phyloP scores from a whole-genome alignment of 2,888 invertebrate species.

The Troglohyphantes excavatus region DNA sequence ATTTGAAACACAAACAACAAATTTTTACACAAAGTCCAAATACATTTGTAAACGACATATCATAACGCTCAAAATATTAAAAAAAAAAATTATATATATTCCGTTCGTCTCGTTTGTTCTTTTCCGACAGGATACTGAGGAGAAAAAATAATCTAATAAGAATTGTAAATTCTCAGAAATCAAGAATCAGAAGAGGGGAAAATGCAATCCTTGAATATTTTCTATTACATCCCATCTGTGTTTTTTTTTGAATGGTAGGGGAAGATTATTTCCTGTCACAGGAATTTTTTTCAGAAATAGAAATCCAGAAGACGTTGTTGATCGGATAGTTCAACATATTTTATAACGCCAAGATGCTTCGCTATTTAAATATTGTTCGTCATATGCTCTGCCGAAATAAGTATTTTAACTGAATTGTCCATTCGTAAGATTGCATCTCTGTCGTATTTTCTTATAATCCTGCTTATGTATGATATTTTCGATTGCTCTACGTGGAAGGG shows the following conservation, averaged over 20 bases:
- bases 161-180: slow-evolving; percentile 50
- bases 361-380: slow-evolving; percentile 33
- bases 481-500: too few relatives aligned
- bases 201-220: slow-evolving; percentile 32
- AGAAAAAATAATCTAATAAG: slow-evolving; percentile 55
- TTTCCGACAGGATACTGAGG: background rate
- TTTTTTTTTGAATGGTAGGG: slow-evolving; percentile 1
- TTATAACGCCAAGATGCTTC: slow-evolving; percentile 16
- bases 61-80: slow-evolving; percentile 3
- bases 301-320: background rate
- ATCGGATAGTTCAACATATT: slow-evolving; percentile 30
- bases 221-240: slow-evolving; percentile 47
- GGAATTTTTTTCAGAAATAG: slow-evolving; percentile 30
- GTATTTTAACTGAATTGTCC: slow-evolving; percentile 17
- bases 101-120: slow-evolving; percentile 25
- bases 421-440: background rate
- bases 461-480: background rate
- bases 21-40: background rate
- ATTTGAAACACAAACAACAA: too few relatives aligned
- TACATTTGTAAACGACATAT: slow-evolving; percentile 8
- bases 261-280: slow-evolving; percentile 51
- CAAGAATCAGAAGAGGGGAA: slow-evolving; percentile 40
- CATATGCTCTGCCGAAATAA: slow-evolving; percentile 13
- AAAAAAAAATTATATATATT: slow-evolving; percentile 5
- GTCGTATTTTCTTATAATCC: background rate